These are phyloP conservation scores for Poliocrania exsul DNA, from an alignment of 2,797 vertebrate species.

Conservation along the genomic window DNA sequence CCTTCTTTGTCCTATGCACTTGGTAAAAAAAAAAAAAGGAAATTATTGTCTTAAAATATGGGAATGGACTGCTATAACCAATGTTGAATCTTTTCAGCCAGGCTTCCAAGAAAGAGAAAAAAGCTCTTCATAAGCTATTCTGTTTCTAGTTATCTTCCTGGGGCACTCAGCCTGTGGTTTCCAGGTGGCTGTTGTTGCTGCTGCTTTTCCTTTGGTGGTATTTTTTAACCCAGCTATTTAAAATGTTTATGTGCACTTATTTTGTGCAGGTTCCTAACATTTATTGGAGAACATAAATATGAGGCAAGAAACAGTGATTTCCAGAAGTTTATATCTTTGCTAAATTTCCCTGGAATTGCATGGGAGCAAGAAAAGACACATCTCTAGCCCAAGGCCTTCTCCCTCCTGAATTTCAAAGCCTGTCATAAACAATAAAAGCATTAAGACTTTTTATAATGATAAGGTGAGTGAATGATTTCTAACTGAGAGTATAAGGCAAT, in stretches of 20 bases:
- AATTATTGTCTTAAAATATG: background rate
- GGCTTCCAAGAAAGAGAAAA: background rate
- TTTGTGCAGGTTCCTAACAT: background rate
- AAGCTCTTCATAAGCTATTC: background rate
- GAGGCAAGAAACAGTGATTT: background rate
- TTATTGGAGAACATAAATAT: background rate
- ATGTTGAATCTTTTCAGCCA: background rate
- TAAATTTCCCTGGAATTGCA: background rate
- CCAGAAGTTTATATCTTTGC: background rate
- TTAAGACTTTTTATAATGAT: background rate
- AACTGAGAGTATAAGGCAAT: background rate
- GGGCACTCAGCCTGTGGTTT: background rate
- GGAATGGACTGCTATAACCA: background rate
- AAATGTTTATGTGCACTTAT: background rate
- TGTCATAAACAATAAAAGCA: background rate
- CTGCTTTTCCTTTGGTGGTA: background rate
- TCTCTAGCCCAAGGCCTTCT: background rate
- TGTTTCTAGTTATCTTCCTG: constrained; percentile 9
- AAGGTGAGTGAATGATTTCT: background rate
- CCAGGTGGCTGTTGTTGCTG: background rate
- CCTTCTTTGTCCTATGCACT: background rate
- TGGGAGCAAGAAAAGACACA: constrained; percentile 21
- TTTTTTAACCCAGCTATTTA: constrained; percentile 10
- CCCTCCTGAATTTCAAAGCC: constrained; percentile 18
- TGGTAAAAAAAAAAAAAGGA: background rate